phyloP scores from a whole-genome alignment of 2,113 vertebrate species.

The Myanophis thanlyinensis region DNA sequence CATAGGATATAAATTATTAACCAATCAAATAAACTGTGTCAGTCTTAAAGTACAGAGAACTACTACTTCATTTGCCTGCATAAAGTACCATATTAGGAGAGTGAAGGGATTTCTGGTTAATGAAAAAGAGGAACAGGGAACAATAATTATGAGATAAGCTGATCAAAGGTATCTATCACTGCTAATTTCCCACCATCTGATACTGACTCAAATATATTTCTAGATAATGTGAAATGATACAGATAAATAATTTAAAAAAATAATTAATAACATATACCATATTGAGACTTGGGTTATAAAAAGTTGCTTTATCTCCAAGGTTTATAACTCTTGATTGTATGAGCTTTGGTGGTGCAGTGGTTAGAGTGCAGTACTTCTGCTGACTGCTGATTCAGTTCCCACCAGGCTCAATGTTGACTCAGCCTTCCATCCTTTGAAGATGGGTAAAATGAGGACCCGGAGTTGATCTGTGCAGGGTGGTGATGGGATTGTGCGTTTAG shows the following conservation, averaged over 20 bases:
- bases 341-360: too few relatives aligned
- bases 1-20: conserved; percentile 16
- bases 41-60: conserved; percentile 13
- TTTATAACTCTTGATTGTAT: background rate
- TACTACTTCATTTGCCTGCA: conserved; percentile 18
- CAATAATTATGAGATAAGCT: background rate
- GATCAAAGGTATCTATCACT: background rate
- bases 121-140: background rate
- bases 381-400: too few relatives aligned
- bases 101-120: background rate
- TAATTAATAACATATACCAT: background rate
- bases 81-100: background rate
- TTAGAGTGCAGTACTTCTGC: too few relatives aligned
- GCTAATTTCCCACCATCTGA: background rate
- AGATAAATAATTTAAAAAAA: conserved; percentile 1
- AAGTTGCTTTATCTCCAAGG: background rate
- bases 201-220: background rate
- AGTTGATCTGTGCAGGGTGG: too few relatives aligned
- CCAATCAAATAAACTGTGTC: conserved; percentile 23
- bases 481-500: too few relatives aligned
- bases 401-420: too few relatives aligned
- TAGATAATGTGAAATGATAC: background rate
- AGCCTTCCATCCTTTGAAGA: too few relatives aligned
- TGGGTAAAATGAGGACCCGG: too few relatives aligned
- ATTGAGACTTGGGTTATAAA: background rate